Evolutionary conservation across 2,888 invertebrate genomes (phyloP).

Genomic region (Icerya purchasi): DNA sequence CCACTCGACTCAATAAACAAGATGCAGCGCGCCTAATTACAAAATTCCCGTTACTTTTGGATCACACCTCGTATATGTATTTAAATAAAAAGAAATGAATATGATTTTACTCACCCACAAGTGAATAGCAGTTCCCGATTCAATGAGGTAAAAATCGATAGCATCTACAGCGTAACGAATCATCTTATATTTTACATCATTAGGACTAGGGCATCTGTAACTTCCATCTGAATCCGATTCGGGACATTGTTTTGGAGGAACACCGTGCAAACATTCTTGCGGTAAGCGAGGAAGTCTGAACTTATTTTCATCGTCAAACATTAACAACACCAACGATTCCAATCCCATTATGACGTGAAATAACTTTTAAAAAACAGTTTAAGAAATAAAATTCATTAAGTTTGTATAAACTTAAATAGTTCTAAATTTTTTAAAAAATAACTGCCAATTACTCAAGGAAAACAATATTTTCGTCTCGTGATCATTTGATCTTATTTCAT

Average conservation of each 20-base stretch:
- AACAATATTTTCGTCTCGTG: neutral
- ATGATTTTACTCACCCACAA: slow-evolving; percentile 49
- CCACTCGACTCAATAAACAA: too few relatives aligned
- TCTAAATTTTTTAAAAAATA: neutral
- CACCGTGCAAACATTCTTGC: slow-evolving; percentile 58
- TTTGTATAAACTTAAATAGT: neutral
- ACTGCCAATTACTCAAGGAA: neutral
- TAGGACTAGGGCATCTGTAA: slow-evolving; percentile 44
- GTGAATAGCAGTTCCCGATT: slow-evolving; percentile 67
- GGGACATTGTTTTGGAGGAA: slow-evolving; percentile 42
- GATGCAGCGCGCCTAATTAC: too few relatives aligned
- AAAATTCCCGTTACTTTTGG: too few relatives aligned
- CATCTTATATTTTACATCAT: slow-evolving; percentile 84
- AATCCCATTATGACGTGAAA: slow-evolving; percentile 69
- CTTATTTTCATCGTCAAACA: slow-evolving; percentile 75
- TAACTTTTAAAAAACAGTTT: slow-evolving; percentile 29
- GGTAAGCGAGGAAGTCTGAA: slow-evolving; percentile 59
- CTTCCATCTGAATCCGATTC: slow-evolving; percentile 38
- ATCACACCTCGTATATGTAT: too few relatives aligned
- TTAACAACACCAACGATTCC: slow-evolving; percentile 68
- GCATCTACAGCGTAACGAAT: slow-evolving; percentile 70
- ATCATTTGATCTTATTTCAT: neutral
- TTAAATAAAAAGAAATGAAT: too few relatives aligned
- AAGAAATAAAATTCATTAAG: neutral
- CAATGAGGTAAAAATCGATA: slow-evolving; percentile 74